A percentile compares a stretch with the other conserved stretches of the same genome.
Evolutionary conservation across 1,140 invertebrate genomes (phyloP).

Genomic region (Megalonaias nervosa): DNA sequence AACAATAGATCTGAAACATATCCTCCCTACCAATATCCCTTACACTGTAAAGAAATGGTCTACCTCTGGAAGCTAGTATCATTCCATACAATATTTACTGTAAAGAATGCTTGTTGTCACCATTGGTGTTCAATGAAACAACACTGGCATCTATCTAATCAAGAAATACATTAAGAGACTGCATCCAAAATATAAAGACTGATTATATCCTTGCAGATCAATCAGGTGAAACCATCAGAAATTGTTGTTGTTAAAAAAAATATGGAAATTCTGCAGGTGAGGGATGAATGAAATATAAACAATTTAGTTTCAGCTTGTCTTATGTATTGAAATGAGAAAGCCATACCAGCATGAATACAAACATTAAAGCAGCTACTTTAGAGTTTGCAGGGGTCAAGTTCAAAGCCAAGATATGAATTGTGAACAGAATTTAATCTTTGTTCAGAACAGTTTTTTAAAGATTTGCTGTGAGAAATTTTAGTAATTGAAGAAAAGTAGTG

Average conservation of each 20-base stretch:
- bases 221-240: too few relatives aligned
- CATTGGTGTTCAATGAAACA: slow-evolving; percentile 12
- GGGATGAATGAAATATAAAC: too few relatives aligned
- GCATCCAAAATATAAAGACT: slow-evolving; percentile 10
- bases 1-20: slow-evolving; percentile 8
- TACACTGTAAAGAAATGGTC: slow-evolving; percentile 2
- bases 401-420: slow-evolving; percentile 2
- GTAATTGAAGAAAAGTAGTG: slow-evolving; percentile 22
- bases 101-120: not conserved
- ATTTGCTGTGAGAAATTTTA: not conserved
- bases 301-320: too few relatives aligned
- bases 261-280: too few relatives aligned
- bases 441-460: not conserved
- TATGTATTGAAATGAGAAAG: too few relatives aligned
- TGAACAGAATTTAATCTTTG: slow-evolving; percentile 4
- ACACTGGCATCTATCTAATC: slow-evolving; percentile 20
- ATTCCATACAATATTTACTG: slow-evolving; percentile 9
- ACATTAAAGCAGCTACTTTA: not conserved
- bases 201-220: not conserved
- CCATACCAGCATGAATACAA: too few relatives aligned
- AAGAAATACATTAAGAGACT: not conserved
- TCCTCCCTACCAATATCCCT: slow-evolving; percentile 9
- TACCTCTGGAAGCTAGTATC: not conserved
- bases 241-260: too few relatives aligned
- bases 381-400: slow-evolving; percentile 26